Percentiles rank a stretch among this genome's conserved stretches.
Evolutionary conservation across 2,797 vertebrate species (phyloP).

Genomic region (Poecilia picta): DNA sequence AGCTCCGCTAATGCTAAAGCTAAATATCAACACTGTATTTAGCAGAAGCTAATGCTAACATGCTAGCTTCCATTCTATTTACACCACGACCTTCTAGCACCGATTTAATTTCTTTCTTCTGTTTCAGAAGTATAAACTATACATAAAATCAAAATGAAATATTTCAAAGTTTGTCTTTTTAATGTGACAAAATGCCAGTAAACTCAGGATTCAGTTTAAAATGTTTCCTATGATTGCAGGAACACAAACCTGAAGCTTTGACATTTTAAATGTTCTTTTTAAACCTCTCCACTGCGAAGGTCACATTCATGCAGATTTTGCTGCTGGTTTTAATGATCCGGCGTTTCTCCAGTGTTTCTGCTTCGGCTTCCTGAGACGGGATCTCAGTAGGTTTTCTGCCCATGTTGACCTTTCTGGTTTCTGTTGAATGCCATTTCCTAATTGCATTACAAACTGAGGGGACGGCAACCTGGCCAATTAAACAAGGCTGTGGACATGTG

Average conservation of each 20-base stretch:
- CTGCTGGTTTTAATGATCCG: background rate
- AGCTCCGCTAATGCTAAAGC: too few relatives aligned
- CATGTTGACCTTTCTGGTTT: background rate
- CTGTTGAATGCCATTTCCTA: background rate
- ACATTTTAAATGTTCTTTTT: background rate
- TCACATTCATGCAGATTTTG: background rate
- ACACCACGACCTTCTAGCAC: too few relatives aligned
- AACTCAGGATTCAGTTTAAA: background rate
- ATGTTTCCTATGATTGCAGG: background rate
- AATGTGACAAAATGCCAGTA: background rate
- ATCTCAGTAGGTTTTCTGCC: background rate
- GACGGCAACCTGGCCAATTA: background rate
- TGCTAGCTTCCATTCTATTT: background rate
- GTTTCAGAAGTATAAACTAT: background rate
- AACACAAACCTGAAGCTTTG: background rate
- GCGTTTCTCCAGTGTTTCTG: background rate
- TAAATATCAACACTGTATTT: too few relatives aligned
- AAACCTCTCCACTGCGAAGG: background rate
- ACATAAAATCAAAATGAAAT: background rate
- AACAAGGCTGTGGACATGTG: background rate
- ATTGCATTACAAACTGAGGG: conserved; percentile 1
- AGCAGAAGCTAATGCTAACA: background rate
- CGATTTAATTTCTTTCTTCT: background rate
- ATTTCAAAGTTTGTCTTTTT: background rate
- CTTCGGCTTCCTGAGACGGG: background rate